These are phyloP conservation scores for Dryocosmus kuriphilus DNA, from an alignment of 2,888 invertebrate genomes.

Conservation along the genomic window DNA sequence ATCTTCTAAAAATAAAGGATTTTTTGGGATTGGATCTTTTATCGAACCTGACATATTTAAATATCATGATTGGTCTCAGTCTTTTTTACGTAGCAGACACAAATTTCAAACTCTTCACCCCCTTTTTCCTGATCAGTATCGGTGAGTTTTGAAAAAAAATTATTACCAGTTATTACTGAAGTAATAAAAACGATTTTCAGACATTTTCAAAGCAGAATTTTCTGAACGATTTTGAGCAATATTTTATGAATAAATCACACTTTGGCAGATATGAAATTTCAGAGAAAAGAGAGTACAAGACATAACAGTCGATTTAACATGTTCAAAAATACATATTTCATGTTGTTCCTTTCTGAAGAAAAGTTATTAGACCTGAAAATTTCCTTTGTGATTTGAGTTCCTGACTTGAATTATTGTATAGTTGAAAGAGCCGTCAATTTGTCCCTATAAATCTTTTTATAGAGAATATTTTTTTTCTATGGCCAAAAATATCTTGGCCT, in stretches of 20 bases:
- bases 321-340: neutral
- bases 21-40: conserved; percentile 66
- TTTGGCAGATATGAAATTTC: conserved; percentile 25
- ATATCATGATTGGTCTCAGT: conserved; percentile 74
- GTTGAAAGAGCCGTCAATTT: conserved; percentile 32
- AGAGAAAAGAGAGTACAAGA: conserved; percentile 51
- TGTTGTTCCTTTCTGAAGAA: neutral
- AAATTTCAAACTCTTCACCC: conserved; percentile 78
- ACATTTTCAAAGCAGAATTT: neutral
- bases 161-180: neutral
- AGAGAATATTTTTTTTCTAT: conserved; percentile 22
- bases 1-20: conserved; percentile 46
- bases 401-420: conserved; percentile 2
- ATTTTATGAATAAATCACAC: neutral
- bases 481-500: conserved; percentile 21
- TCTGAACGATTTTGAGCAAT: neutral
- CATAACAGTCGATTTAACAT: conserved; percentile 40
- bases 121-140: conserved; percentile 76
- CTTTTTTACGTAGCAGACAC: conserved; percentile 78
- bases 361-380: conserved; percentile 25
- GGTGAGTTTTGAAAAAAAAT: conserved; percentile 55
- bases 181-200: neutral
- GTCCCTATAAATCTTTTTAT: conserved; percentile 28
- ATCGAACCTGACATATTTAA: conserved; percentile 62
- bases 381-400: conserved; percentile 39